A percentile compares a stretch with the other conserved stretches of the same genome.
Evolutionary conservation across 2,888 invertebrate genomes (phyloP).

Genomic region (Mimas tiliae): DNA sequence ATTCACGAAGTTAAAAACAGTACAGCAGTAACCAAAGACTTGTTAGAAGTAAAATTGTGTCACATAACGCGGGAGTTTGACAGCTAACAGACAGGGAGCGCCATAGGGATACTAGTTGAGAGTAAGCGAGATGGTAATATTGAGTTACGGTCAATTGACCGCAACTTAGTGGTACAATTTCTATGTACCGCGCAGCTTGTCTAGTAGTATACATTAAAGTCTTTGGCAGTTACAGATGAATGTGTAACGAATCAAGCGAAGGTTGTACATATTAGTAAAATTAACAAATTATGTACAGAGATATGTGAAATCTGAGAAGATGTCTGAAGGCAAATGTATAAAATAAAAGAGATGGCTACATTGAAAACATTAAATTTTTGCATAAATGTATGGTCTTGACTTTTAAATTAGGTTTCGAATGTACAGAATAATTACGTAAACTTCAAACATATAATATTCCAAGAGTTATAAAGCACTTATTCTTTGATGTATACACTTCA

Average conservation of each 20-base stretch:
- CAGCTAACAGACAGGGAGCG: no score
- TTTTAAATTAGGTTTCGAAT: conserved; percentile 15
- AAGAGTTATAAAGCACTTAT: conserved; percentile 8
- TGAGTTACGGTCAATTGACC: no score
- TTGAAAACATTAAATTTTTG: conserved; percentile 18
- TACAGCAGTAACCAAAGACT: no score
- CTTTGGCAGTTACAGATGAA: no score
- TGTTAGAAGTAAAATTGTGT: no score
- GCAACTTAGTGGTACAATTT: no score
- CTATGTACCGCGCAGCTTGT: no score
- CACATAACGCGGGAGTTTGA: no score
- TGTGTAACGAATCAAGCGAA: conserved; percentile 43
- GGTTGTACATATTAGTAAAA: conserved; percentile 40
- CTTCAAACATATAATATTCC: neutral
- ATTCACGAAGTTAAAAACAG: conserved; percentile 23
- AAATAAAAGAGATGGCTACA: conserved; percentile 18
- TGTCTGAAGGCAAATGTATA: conserved; percentile 27
- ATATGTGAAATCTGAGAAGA: conserved; percentile 25
- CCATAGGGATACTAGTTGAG: no score
- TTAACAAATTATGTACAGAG: conserved; percentile 36
- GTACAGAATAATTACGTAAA: conserved; percentile 7
- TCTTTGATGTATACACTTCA: neutral
- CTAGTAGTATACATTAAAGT: no score
- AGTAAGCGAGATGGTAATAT: no score
- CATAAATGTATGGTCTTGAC: conserved; percentile 20